Percentiles rank a stretch among this genome's conserved stretches.
Conservation (phyloP, 1,140 invertebrate genomes). For the Drosophila persimilis region DNA sequence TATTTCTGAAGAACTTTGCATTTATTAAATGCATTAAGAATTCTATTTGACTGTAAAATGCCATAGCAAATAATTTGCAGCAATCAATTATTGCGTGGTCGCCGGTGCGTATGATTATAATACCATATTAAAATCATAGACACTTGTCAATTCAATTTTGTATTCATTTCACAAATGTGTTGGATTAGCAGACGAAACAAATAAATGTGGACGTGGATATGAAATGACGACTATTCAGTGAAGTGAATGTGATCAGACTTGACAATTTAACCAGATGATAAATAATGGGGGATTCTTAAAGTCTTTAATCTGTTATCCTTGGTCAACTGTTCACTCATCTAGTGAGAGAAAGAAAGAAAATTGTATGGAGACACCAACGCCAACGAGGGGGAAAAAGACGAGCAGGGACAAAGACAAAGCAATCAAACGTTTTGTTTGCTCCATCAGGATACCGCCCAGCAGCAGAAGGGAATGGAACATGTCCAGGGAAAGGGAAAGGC, state of each 20-base stretch:
- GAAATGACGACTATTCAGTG: constrained; percentile 2
- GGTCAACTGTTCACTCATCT: constrained; percentile 4
- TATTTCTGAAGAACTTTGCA: not conserved
- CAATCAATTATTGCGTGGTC: constrained; percentile 8
- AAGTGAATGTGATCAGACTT: not conserved
- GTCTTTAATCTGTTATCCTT: not conserved
- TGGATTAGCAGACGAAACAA: constrained; percentile 5
- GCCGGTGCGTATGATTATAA: constrained; percentile 36
- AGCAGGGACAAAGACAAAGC: constrained; percentile 33
- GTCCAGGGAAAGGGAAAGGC: no score
- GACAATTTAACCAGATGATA: constrained; percentile 5
- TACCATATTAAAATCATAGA: constrained; percentile 26
- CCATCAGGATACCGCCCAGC: constrained; percentile 2
- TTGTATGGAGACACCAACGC: not conserved
- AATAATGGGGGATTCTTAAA: constrained; percentile 1
- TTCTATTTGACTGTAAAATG: constrained; percentile 1
- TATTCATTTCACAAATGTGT: constrained; percentile 2
- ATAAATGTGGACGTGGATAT: no score
- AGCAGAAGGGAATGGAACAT: constrained; percentile 17
- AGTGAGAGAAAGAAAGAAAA: constrained; percentile 23
- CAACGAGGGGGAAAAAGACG: not conserved
- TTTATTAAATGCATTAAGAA: not conserved
- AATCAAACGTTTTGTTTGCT: constrained; percentile 33
- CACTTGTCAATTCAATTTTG: constrained; percentile 12
- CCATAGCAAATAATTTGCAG: constrained; percentile 1